Conservation (phyloP, 2,797 vertebrate species). For the Chloroceryle amazona region DNA sequence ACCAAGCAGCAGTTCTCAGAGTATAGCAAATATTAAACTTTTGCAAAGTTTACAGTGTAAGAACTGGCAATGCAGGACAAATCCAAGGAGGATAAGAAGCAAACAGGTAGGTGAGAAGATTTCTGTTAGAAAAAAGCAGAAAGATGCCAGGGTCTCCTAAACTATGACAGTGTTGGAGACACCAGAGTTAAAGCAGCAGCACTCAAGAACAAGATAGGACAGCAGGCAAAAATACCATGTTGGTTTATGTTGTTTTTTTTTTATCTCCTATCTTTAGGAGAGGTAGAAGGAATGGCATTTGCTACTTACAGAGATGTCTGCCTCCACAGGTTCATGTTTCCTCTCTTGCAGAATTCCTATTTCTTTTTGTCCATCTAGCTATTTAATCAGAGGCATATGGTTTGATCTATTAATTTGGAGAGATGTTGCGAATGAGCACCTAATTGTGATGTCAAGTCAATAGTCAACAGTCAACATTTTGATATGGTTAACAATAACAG, state of each 20-base stretch:
- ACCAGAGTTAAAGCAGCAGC: not conserved
- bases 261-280: not conserved
- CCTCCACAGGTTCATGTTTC: not conserved
- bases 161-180: not conserved
- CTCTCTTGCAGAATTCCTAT: not conserved
- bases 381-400: not conserved
- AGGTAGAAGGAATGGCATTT: not conserved
- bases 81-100: not conserved
- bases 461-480: not conserved
- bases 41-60: not conserved
- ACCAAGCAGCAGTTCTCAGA: not conserved
- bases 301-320: not conserved
- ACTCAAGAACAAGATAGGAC: not conserved
- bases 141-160: not conserved
- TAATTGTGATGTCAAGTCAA: not conserved
- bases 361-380: not conserved
- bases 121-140: not conserved
- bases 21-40: not conserved
- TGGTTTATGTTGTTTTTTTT: accelerated
- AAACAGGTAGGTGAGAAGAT: not conserved
- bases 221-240: not conserved
- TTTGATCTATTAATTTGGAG: not conserved
- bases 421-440: not conserved
- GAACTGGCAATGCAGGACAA: not conserved
- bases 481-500: not conserved